These are phyloP conservation scores for Gouania willdenowi DNA, from an alignment of 2,797 vertebrate species.

Conservation along the genomic window DNA sequence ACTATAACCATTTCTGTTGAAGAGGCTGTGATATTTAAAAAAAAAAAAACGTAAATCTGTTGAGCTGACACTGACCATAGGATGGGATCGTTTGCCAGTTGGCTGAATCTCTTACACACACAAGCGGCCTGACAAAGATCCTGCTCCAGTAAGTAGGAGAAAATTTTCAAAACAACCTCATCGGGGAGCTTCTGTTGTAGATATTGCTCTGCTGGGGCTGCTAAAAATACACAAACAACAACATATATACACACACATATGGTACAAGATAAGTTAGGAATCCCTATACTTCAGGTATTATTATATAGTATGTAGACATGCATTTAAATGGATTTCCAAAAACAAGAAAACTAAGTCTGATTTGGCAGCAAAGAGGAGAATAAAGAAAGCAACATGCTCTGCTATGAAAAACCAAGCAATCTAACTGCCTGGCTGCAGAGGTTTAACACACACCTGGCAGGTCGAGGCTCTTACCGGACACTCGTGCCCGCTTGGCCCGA, in stretches of 20 bases:
- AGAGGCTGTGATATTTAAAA: background rate
- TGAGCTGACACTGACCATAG: slow-evolving; percentile 83
- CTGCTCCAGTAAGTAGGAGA: slow-evolving; percentile 97
- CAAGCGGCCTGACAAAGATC: slow-evolving; percentile 98
- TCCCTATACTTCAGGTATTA: slow-evolving; percentile 4
- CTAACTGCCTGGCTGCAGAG: slow-evolving; percentile 36
- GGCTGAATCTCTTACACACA: slow-evolving; percentile 98
- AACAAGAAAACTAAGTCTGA: no score
- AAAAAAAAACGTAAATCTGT: background rate
- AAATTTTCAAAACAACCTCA: slow-evolving; percentile 98
- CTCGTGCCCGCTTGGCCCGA: slow-evolving; percentile 96
- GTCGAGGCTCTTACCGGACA: slow-evolving; percentile 98
- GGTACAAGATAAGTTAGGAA: slow-evolving; percentile 12
- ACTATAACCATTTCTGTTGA: background rate
- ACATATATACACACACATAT: background rate
- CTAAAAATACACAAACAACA: slow-evolving; percentile 62
- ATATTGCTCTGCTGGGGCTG: slow-evolving; percentile 98
- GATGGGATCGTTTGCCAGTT: slow-evolving; percentile 98
- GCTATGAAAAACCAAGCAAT: background rate
- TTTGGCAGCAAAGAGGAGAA: slow-evolving; percentile 6
- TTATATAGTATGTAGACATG: slow-evolving; percentile 3
- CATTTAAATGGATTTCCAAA: slow-evolving; percentile 13
- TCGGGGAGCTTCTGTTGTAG: slow-evolving; percentile 98
- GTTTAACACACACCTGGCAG: slow-evolving; percentile 87
- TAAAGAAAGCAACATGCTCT: slow-evolving; percentile 1